These are phyloP conservation scores for Iguana delicatissima DNA, from an alignment of 2,797 vertebrate genomes.

Conservation along the genomic window DNA sequence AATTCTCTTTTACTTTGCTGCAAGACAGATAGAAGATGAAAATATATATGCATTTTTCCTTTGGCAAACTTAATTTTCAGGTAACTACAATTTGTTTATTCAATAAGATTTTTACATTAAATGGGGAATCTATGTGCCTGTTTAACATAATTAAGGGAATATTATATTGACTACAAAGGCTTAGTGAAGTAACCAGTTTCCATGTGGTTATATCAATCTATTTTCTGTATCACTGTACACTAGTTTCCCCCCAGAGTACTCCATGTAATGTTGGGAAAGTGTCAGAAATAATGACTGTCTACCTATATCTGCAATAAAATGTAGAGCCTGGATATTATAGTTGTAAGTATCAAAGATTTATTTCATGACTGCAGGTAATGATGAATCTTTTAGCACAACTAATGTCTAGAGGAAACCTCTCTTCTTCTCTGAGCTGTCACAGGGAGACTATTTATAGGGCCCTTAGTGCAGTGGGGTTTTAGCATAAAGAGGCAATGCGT, in stretches of 20 bases:
- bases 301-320: slow-evolving; percentile 89
- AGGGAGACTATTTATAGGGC: slow-evolving; percentile 88
- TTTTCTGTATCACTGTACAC: slow-evolving; percentile 81
- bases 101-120: slow-evolving; percentile 74
- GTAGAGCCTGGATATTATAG: slow-evolving; percentile 88
- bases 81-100: slow-evolving; percentile 67
- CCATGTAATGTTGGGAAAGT: slow-evolving; percentile 85
- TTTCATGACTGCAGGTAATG: slow-evolving; percentile 89
- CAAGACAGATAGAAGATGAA: slow-evolving; percentile 64
- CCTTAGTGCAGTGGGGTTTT: slow-evolving; percentile 86
- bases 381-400: slow-evolving; percentile 90
- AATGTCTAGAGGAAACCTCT: slow-evolving; percentile 90
- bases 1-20: slow-evolving; percentile 48
- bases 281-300: slow-evolving; percentile 89
- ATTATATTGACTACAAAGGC: slow-evolving; percentile 80
- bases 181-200: slow-evolving; percentile 80
- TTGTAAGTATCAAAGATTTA: slow-evolving; percentile 90
- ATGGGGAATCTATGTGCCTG: slow-evolving; percentile 77
- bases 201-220: slow-evolving; percentile 85
- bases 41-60: slow-evolving; percentile 69
- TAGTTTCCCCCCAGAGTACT: slow-evolving; percentile 83
- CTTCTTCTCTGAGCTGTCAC: slow-evolving; percentile 86
- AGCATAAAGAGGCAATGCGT: slow-evolving; percentile 88
- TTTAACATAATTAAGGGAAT: slow-evolving; percentile 85
- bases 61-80: slow-evolving; percentile 79